A percentile compares a stretch with the other conserved stretches of the same genome.
Evolutionary conservation across 2,797 vertebrate species (phyloP).

Genomic region (Sebastes aleutianus): DNA sequence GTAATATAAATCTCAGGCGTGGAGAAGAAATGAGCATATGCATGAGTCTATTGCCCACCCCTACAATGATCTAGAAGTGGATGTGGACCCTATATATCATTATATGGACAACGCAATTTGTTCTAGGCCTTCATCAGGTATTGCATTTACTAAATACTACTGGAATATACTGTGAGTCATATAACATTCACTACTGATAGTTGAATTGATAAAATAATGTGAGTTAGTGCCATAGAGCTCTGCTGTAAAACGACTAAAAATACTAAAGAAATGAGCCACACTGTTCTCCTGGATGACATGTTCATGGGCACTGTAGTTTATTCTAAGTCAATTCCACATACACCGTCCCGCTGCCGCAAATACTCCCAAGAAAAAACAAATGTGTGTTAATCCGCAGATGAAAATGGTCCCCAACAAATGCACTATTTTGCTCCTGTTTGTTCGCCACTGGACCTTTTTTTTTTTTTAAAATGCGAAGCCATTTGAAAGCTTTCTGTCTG

Average conservation of each 20-base stretch:
- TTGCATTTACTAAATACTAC: neutral
- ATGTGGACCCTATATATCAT: conserved; percentile 18
- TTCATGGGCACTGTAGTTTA: neutral
- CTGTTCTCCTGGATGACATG: neutral
- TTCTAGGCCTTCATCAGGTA: neutral
- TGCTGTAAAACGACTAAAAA: neutral
- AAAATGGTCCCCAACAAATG: neutral
- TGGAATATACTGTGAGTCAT: neutral
- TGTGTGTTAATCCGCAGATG: neutral
- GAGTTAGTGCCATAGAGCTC: neutral
- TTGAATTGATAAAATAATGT: neutral
- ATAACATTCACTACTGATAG: neutral
- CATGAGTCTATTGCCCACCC: conserved; percentile 12
- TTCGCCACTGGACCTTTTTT: neutral
- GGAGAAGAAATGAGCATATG: conserved; percentile 32
- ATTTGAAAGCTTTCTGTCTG: neutral
- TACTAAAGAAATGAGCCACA: neutral
- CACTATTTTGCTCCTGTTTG: neutral
- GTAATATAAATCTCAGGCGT: neutral
- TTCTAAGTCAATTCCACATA: neutral
- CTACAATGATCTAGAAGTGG: conserved; percentile 6
- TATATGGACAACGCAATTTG: neutral
- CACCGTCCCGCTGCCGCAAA: neutral
- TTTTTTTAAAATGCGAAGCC: neutral
- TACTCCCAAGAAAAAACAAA: neutral